Conservation (phyloP, 2,888 invertebrate species). For the Hoplodrina blanda region DNA sequence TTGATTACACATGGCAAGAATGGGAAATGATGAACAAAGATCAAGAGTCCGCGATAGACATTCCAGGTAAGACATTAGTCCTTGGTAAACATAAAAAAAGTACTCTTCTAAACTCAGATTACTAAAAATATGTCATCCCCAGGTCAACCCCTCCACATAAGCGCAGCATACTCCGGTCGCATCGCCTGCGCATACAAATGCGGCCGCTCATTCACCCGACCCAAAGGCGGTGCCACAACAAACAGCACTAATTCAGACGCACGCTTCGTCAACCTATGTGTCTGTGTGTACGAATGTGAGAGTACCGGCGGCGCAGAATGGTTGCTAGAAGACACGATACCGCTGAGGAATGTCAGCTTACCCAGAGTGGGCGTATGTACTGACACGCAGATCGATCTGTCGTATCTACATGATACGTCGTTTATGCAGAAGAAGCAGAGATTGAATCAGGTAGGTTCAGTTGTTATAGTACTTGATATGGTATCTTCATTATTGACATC, state of each 20-base stretch:
- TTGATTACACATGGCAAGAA: slow-evolving; percentile 94
- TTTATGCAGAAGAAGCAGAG: slow-evolving; percentile 95
- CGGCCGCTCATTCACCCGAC: slow-evolving; percentile 96
- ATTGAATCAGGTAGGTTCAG: slow-evolving; percentile 92
- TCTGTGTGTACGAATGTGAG: slow-evolving; percentile 99
- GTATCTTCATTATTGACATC: too few relatives aligned
- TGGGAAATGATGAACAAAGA: slow-evolving; percentile 96
- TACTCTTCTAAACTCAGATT: too few relatives aligned
- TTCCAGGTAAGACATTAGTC: slow-evolving; percentile 91
- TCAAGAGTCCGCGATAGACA: slow-evolving; percentile 92
- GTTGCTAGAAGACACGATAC: slow-evolving; percentile 98
- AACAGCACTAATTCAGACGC: slow-evolving; percentile 87
- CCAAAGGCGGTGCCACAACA: slow-evolving; percentile 94
- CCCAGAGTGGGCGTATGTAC: slow-evolving; percentile 95
- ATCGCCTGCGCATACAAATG: slow-evolving; percentile 99
- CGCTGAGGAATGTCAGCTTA: slow-evolving; percentile 97
- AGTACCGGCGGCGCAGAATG: slow-evolving; percentile 98
- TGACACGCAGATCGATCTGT: slow-evolving; percentile 95
- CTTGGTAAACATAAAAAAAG: too few relatives aligned
- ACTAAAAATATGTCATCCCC: too few relatives aligned
- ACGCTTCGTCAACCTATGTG: slow-evolving; percentile 96
- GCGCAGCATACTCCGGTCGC: slow-evolving; percentile 99
- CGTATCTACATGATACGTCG: slow-evolving; percentile 95
- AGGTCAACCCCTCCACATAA: slow-evolving; percentile 97
- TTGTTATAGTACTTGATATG: not conserved